Conservation (phyloP, 2,113 vertebrate genomes). For the Jaculus jaculus region DNA sequence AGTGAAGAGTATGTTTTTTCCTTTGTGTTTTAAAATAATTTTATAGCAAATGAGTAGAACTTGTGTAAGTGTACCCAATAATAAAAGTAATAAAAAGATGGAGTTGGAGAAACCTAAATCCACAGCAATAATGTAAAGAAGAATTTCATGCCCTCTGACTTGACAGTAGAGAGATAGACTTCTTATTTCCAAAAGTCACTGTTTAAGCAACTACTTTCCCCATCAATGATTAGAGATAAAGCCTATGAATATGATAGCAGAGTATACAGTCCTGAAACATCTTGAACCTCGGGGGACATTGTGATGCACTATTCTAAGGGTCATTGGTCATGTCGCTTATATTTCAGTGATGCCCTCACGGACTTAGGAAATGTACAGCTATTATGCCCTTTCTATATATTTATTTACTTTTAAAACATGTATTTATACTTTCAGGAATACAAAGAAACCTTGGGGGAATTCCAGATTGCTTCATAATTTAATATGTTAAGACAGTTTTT, state of each 20-base stretch:
- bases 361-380: not conserved
- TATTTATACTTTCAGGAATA: not conserved
- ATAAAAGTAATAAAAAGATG: not conserved
- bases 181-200: not conserved
- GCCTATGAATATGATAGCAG: not conserved
- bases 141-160: not conserved
- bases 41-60: not conserved
- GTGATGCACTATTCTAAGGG: not conserved
- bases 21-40: not conserved
- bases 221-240: not conserved
- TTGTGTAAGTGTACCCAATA: not conserved
- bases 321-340: not conserved
- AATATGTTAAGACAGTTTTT: conserved; percentile 30
- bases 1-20: not conserved
- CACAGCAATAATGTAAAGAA: not conserved
- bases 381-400: not conserved
- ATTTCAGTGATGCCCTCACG: not conserved
- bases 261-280: not conserved
- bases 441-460: not conserved
- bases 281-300: not conserved
- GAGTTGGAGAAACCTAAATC: not conserved
- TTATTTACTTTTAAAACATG: not conserved
- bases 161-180: not conserved
- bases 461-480: conserved; percentile 42
- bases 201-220: not conserved